Evolutionary conservation across 2,888 invertebrate species (phyloP).

Genomic region (Ormyrus thymus): DNA sequence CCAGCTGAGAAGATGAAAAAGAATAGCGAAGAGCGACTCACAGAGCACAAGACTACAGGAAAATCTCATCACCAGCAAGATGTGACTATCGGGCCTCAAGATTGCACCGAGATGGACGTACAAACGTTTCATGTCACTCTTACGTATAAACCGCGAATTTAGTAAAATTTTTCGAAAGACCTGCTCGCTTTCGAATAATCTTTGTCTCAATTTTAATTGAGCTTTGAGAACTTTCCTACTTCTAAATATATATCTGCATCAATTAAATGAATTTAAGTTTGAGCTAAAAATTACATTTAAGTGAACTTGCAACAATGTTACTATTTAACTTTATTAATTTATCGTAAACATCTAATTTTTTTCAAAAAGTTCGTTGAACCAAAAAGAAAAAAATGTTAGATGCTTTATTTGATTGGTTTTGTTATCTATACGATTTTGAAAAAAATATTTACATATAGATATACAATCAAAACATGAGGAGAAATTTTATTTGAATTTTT

Average conservation of each 20-base stretch:
- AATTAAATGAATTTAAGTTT: neutral
- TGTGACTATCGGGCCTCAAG: constrained; percentile 68
- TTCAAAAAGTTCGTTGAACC: no score
- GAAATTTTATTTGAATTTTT: no score
- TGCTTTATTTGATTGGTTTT: no score
- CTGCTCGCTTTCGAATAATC: neutral
- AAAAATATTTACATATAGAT: no score
- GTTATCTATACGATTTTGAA: no score
- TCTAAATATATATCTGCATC: neutral
- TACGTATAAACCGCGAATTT: constrained; percentile 77
- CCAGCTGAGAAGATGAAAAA: constrained; percentile 67
- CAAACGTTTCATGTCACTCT: constrained; percentile 76
- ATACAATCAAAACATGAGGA: no score
- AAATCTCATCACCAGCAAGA: constrained; percentile 47
- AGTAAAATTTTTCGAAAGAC: constrained; percentile 51
- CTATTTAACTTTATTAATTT: no score
- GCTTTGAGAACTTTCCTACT: no score
- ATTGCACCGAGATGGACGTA: constrained; percentile 76
- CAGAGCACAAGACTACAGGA: constrained; percentile 55
- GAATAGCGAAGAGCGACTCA: constrained; percentile 64
- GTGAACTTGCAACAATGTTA: no score
- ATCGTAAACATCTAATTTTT: no score
- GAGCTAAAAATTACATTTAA: no score
- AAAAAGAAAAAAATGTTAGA: no score
- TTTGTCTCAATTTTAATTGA: neutral